Evolutionary conservation across 1,140 invertebrate genomes (phyloP).

Genomic region (Papilio aristodemus): DNA sequence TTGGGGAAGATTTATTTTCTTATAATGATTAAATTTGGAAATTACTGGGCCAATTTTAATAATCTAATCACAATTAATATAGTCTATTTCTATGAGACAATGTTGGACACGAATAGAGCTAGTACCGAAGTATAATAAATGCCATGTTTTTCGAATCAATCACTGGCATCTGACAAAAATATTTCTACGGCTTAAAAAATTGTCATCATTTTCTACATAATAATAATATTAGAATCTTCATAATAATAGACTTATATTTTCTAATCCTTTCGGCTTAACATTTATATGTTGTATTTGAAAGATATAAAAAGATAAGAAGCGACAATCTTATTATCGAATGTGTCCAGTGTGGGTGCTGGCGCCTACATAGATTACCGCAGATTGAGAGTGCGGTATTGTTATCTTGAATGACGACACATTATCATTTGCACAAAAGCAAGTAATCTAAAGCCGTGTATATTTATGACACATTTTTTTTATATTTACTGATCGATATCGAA

Average conservation of each 20-base stretch:
- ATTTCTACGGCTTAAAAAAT: no score
- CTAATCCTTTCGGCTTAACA: slow-evolving; percentile 1
- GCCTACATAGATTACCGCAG: slow-evolving; percentile 24
- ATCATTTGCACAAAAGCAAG: slow-evolving; percentile 20
- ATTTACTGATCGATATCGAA: slow-evolving; percentile 2
- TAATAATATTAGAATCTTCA: neutral
- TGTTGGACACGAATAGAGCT: no score
- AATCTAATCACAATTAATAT: no score
- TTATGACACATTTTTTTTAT: slow-evolving; percentile 5
- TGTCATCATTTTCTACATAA: no score
- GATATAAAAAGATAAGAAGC: slow-evolving; percentile 24
- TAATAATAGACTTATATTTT: no score
- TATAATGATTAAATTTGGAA: no score
- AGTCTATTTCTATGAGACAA: no score
- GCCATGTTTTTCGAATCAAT: no score
- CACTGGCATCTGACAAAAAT: no score
- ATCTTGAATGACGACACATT: slow-evolving; percentile 23
- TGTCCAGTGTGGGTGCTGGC: slow-evolving; percentile 13
- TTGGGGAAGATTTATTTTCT: no score
- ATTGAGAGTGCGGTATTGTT: slow-evolving; percentile 22
- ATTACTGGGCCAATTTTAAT: no score
- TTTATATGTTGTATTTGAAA: neutral
- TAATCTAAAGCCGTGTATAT: slow-evolving; percentile 13
- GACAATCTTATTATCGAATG: slow-evolving; percentile 23
- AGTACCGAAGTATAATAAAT: no score